These are phyloP conservation scores for Phasianus colchicus DNA, from an alignment of 2,113 vertebrate species.

Conservation along the genomic window DNA sequence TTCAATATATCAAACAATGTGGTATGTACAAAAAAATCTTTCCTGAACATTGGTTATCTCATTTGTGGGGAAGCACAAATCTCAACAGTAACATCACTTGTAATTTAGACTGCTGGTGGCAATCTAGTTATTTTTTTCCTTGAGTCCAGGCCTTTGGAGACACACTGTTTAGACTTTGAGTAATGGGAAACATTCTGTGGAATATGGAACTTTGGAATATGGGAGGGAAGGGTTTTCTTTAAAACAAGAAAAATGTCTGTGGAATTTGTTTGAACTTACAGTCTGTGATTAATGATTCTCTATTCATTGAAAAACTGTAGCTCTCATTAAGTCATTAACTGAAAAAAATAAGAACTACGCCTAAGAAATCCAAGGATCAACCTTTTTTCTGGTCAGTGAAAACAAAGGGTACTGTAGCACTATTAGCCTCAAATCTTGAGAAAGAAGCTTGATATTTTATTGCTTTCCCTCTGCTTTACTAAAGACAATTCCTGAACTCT, in stretches of 20 bases:
- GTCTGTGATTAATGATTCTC: slow-evolving; percentile 53
- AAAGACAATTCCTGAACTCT: background rate
- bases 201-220: background rate
- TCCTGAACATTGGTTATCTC: background rate
- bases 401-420: background rate
- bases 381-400: background rate
- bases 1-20: background rate
- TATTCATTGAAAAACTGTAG: slow-evolving; percentile 27
- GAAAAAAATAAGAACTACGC: background rate
- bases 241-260: slow-evolving; percentile 6
- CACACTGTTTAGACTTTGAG: background rate
- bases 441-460: background rate
- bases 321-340: background rate
- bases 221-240: background rate
- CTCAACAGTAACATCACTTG: slow-evolving; percentile 28
- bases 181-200: slow-evolving; percentile 30
- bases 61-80: background rate
- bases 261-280: slow-evolving; percentile 42
- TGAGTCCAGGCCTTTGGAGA: background rate
- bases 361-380: background rate
- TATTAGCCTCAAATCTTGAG: background rate
- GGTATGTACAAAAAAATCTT: background rate
- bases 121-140: slow-evolving; percentile 41
- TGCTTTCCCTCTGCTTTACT: background rate
- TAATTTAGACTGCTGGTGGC: slow-evolving; percentile 20